Evolutionary conservation across 2,113 vertebrate species (phyloP), one percentile per base, ranked within the genome.

Genomic region (Actenoides lindsayi): DNA sequence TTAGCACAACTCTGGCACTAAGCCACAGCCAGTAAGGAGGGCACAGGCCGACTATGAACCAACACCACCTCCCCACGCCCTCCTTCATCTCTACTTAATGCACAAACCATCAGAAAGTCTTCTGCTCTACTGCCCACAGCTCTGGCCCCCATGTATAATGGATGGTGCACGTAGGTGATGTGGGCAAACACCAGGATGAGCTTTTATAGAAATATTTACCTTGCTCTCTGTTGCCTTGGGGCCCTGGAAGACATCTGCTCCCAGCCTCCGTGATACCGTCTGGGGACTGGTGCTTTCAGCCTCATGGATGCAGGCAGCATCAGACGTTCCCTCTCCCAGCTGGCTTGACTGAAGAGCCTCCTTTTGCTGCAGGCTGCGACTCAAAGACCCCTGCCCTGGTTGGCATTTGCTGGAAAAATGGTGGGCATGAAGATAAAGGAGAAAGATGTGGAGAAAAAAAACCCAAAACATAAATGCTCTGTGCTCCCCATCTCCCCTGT

Each of bases 221-320:
- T 89, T 81, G 68, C 24, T 39, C 11, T 70, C 41, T 5, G 10
- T 50, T 74, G 59, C 37, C 64, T 20, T 44, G 30, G 56, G 41
- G 75, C 65, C 30, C 25, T 37, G 57, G 44, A 48, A 81, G 27
- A 77, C 50, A 77, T 16, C 84, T 76, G 89, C 75, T 89, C 33
- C 33, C 0, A 0, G 81, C 19, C 89, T 51, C 56, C 0, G 0
- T 2, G 30, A 17, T 75, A 44, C 28, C 2, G 1, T 41, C 68
- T 41, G 44, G 69, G 76, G 54, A 69, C 44, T 0, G 2, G 13
- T 27, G 46, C 63, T 70, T 82, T 35, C 70, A 82, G 83, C 54
- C 24, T 37, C 31, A 4, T 0, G 6, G 48, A 37, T 28, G 39
- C 71, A 46, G 46, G 27, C 71, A 30, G 28, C 35, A 41, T 39